Conservation (phyloP, 2,113 vertebrate species). For the Pyxicephalus adspersus region DNA sequence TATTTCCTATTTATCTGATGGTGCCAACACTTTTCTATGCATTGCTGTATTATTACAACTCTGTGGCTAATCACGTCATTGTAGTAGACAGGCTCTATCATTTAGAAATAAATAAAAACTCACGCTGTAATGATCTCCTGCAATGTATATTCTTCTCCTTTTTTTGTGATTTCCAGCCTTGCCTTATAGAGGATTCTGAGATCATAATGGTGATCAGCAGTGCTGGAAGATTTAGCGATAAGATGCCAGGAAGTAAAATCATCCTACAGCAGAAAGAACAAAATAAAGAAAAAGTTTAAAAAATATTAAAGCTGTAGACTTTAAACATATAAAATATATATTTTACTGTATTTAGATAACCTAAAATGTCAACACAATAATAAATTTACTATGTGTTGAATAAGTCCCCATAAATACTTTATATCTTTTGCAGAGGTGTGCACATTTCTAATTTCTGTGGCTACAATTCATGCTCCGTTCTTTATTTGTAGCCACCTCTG, state of each 20-base stretch:
- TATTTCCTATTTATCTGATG: too few relatives aligned
- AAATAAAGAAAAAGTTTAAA: background rate
- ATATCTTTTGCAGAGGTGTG: background rate
- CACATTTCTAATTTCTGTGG: too few relatives aligned
- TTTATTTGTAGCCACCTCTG: background rate
- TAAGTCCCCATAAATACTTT: too few relatives aligned
- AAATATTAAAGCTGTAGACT: too few relatives aligned
- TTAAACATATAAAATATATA: too few relatives aligned
- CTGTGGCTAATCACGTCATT: background rate
- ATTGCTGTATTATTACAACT: too few relatives aligned
- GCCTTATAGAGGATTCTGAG: slow-evolving; percentile 21
- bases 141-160: slow-evolving; percentile 1
- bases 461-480: too few relatives aligned
- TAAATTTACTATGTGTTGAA: too few relatives aligned
- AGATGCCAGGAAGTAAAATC: slow-evolving; percentile 13
- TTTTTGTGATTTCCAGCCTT: slow-evolving; percentile 22
- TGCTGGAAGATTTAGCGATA: slow-evolving; percentile 29
- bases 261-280: background rate
- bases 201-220: slow-evolving; percentile 7
- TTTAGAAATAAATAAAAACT: background rate
- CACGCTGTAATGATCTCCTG: slow-evolving; percentile 28
- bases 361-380: too few relatives aligned
- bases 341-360: too few relatives aligned
- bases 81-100: background rate
- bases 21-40: too few relatives aligned